These are phyloP conservation scores for Aproaerema taeniolella DNA, from an alignment of 2,888 invertebrate species.

Conservation along the genomic window DNA sequence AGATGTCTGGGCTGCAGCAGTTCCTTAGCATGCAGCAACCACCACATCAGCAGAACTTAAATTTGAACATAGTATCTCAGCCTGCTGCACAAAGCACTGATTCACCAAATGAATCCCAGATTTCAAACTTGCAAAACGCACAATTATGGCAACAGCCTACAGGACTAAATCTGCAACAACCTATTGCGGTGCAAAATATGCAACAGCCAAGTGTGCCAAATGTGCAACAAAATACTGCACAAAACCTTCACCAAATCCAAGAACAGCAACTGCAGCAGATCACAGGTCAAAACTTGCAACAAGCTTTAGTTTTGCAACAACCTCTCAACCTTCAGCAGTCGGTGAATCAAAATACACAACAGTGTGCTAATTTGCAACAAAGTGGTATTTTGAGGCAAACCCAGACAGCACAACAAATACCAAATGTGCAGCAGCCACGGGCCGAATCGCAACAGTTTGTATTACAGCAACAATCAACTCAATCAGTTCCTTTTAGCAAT, in stretches of 20 bases:
- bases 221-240: too few species aligned
- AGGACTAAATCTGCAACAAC: too few species aligned
- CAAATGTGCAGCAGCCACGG: slow-evolving; percentile 24
- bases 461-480: slow-evolving; percentile 17
- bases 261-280: not conserved
- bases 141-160: too few species aligned
- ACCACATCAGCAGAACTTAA: too few species aligned
- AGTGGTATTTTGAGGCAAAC: too few species aligned
- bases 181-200: too few species aligned
- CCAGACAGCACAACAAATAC: slow-evolving; percentile 10
- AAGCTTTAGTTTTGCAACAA: not conserved
- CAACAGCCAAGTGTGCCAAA: too few species aligned
- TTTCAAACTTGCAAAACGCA: not conserved
- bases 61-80: too few species aligned
- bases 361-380: slow-evolving; percentile 10
- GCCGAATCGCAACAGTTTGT: slow-evolving; percentile 3
- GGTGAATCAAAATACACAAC: slow-evolving; percentile 4
- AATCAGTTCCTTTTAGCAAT: slow-evolving; percentile 4
- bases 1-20: not conserved
- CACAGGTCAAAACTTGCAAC: not conserved
- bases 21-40: too few species aligned
- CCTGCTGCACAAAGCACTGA: too few species aligned
- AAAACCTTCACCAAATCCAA: too few species aligned
- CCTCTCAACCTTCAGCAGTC: slow-evolving; percentile 13
- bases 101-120: slow-evolving; percentile 1